Evolutionary conservation across 2,888 invertebrate genomes (phyloP).

Genomic region (Acleris laterana): DNA sequence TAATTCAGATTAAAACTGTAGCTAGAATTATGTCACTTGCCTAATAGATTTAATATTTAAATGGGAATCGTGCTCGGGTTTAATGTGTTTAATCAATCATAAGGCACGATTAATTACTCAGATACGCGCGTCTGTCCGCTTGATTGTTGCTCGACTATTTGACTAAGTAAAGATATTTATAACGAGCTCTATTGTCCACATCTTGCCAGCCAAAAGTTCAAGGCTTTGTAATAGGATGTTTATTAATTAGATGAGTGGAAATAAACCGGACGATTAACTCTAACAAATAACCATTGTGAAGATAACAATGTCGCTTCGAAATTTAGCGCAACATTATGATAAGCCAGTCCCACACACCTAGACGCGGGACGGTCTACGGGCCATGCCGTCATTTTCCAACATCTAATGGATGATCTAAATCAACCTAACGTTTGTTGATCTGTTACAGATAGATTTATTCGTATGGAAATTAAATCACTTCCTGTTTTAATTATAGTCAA

Average conservation of each 20-base stretch:
- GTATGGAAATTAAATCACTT: slow-evolving; percentile 24
- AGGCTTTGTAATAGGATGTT: slow-evolving; percentile 73
- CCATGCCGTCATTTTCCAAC: slow-evolving; percentile 31
- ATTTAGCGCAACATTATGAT: slow-evolving; percentile 50
- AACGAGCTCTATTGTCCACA: slow-evolving; percentile 78
- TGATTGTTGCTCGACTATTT: slow-evolving; percentile 63
- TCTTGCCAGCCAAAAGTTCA: slow-evolving; percentile 78
- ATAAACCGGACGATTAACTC: slow-evolving; percentile 66
- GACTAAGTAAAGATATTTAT: slow-evolving; percentile 69
- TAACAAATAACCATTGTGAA: slow-evolving; percentile 59
- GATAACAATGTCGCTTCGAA: slow-evolving; percentile 67
- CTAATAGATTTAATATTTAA: slow-evolving; percentile 81
- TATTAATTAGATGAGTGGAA: slow-evolving; percentile 78
- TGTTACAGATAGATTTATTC: slow-evolving; percentile 23
- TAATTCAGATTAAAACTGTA: slow-evolving; percentile 79
- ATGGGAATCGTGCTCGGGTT: slow-evolving; percentile 78
- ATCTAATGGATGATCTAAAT: slow-evolving; percentile 32
- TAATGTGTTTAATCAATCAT: slow-evolving; percentile 84
- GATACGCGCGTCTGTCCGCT: slow-evolving; percentile 72
- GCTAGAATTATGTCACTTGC: slow-evolving; percentile 79
- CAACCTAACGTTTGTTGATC: slow-evolving; percentile 18
- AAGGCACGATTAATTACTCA: slow-evolving; percentile 81
- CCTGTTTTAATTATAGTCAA: slow-evolving; percentile 22
- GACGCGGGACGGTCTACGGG: neutral
- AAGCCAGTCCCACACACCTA: slow-evolving; percentile 30